Evolutionary conservation across 2,113 vertebrate genomes (phyloP), one percentile per base, ranked within the genome.

Genomic region (Syngnathus typhle): DNA sequence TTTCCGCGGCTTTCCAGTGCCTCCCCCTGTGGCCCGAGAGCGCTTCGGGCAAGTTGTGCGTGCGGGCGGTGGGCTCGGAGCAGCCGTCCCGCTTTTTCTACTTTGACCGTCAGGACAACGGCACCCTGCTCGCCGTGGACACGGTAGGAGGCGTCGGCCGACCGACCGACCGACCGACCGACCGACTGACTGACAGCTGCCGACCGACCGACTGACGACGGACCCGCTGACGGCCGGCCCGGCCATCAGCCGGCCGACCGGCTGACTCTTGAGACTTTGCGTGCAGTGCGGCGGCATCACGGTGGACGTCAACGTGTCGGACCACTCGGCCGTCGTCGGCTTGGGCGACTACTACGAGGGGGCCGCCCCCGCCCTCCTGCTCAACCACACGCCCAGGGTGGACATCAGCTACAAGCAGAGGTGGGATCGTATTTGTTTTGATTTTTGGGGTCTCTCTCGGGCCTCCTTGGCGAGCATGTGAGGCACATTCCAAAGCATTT

Each of bases 11-110:
- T 5, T 73, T 58, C 43, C 69, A 99, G 97, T 96, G 94, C 74
- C 86, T 96, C 73, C 96, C 96, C 0, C 93, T 99, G 79, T 99
- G 97, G 97, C 96, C 97, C n/a, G 94, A 98, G 83, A 91, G 84
- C 68, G 67, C 80, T 5, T 91, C 91, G 3, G 93, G 90, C 65
- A 94, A 94, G 82, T 85, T 99, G 54, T 96, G 94, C 73, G 88
- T 96, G 10, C 89, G 94, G 60, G 93, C 94, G 0, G 91, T 96
- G 3, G 95, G 96, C 38, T 94, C 66, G 52, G 92, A 94, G 41
- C 82, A 75, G 1, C 58, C 77, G 19, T 97, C 97, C 70, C 94
- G 85, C 78, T 92, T 89, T 0, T 98, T 99, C 86, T 91, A 90
- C 56, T 95, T 93, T 72, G 93, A 91, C 72, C 85, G 60, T 12